These are phyloP conservation scores for Clarias platycephalus DNA, from an alignment of 2,797 vertebrate species.

Conservation along the genomic window DNA sequence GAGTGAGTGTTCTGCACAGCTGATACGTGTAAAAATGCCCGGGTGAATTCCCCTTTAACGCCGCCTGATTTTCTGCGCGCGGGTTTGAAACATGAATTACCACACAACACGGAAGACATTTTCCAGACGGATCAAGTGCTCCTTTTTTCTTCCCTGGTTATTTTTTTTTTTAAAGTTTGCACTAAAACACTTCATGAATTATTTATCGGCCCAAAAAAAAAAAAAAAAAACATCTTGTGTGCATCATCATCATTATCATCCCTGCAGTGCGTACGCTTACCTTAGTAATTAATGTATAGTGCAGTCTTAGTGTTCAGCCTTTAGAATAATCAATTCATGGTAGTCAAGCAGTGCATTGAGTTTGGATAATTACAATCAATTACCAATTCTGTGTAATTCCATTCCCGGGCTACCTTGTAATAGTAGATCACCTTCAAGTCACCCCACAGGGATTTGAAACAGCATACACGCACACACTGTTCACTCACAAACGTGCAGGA, in stretches of 20 bases:
- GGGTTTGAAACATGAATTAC: slow-evolving; percentile 64
- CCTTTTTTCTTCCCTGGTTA: not conserved
- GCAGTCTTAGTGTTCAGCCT: slow-evolving; percentile 9
- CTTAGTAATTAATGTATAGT: slow-evolving; percentile 31
- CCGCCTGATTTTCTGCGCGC: slow-evolving; percentile 63
- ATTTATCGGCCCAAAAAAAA: not conserved
- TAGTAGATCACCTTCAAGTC: slow-evolving; percentile 44
- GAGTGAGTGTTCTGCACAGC: slow-evolving; percentile 76
- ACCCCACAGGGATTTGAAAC: slow-evolving; percentile 40
- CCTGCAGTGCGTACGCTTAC: not conserved
- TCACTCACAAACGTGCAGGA: not conserved
- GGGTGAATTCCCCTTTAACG: slow-evolving; percentile 74
- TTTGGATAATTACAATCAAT: slow-evolving; percentile 38
- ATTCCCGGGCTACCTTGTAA: slow-evolving; percentile 39
- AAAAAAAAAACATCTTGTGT: not conserved
- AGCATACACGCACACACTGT: slow-evolving; percentile 12
- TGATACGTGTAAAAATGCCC: slow-evolving; percentile 74
- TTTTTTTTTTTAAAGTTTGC: not conserved
- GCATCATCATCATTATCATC: not conserved
- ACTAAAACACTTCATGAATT: not conserved
- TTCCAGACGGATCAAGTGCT: slow-evolving; percentile 44
- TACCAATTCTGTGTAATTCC: slow-evolving; percentile 43
- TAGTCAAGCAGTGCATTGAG: slow-evolving; percentile 29
- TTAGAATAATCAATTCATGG: slow-evolving; percentile 12
- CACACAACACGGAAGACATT: not conserved